These are phyloP conservation scores for Lamprologus tigripictilis DNA, from an alignment of 2,113 vertebrate species.

Conservation along the genomic window DNA sequence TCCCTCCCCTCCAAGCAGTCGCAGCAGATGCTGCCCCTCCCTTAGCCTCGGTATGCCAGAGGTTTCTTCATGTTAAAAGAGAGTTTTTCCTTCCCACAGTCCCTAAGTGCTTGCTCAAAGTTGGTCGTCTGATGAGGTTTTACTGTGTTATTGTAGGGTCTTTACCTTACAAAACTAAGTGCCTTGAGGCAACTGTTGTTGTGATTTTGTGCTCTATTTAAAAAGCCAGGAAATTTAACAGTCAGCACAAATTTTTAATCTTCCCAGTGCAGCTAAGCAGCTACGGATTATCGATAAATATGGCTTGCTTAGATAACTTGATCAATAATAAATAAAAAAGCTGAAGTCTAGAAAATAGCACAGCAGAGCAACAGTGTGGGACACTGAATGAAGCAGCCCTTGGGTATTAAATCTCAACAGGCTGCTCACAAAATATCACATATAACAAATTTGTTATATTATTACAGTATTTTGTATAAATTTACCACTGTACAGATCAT, in stretches of 20 bases:
- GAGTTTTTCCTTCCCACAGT: neutral
- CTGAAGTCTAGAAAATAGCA: neutral
- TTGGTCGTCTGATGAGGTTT: neutral
- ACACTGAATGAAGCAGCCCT: neutral
- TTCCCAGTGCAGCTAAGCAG: neutral
- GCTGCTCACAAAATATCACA: neutral
- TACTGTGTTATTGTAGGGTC: neutral
- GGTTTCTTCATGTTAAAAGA: neutral
- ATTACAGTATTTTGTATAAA: neutral
- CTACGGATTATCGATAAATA: neutral
- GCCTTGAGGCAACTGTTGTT: neutral
- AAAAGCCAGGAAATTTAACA: neutral
- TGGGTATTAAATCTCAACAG: neutral
- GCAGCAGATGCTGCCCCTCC: neutral
- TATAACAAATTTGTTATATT: neutral
- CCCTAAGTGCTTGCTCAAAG: neutral
- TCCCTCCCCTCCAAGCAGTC: neutral
- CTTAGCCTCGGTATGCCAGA: neutral
- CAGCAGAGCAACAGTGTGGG: neutral
- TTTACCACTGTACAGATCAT: neutral
- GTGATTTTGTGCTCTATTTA: neutral
- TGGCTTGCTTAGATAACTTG: neutral
- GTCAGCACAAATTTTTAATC: neutral
- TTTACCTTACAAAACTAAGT: neutral
- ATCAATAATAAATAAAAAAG: neutral